phyloP scores from a whole-genome alignment of 1,140 invertebrate genomes.

The Semibalanus balanoides region DNA sequence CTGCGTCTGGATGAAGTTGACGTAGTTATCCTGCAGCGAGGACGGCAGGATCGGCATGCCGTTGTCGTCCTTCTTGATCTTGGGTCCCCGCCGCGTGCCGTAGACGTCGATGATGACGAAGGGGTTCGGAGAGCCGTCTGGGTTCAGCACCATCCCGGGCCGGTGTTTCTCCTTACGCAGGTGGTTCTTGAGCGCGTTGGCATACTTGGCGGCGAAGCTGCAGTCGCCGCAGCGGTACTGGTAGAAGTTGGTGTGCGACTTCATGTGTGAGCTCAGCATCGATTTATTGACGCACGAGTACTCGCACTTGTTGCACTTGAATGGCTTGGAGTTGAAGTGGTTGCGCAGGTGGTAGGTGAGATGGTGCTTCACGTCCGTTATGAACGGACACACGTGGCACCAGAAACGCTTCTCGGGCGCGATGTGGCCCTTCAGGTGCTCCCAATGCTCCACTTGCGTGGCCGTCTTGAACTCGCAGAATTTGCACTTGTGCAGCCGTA shows the following conservation, averaged over 20 bases:
- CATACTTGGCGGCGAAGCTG: constrained; percentile 96
- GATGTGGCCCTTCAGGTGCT: constrained; percentile 78
- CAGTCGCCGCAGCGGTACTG: constrained; percentile 91
- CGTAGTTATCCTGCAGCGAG: constrained; percentile 1
- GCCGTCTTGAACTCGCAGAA: constrained; percentile 53
- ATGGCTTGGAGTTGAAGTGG: constrained; percentile 91
- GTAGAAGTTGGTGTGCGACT: constrained; percentile 93
- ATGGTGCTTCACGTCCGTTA: constrained; percentile 98
- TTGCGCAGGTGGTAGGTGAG: constrained; percentile 93
- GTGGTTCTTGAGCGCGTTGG: constrained; percentile 92
- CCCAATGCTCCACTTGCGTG: constrained; percentile 86
- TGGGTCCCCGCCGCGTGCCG: constrained; percentile 69
- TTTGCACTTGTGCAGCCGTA: constrained; percentile 83
- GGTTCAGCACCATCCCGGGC: constrained; percentile 68
- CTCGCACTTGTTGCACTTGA: constrained; percentile 80
- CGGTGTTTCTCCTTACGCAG: constrained; percentile 79
- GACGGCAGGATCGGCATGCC: constrained; percentile 22
- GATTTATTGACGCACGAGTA: constrained; percentile 97
- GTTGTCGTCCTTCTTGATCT: constrained; percentile 33
- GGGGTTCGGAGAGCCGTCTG: constrained; percentile 73
- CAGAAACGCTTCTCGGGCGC: constrained; percentile 78
- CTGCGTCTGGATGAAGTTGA: neutral
- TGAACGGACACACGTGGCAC: constrained; percentile 87
- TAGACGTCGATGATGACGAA: constrained; percentile 79
- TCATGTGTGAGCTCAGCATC: constrained; percentile 97